Evolutionary conservation across 2,113 vertebrate species (phyloP), one percentile per base, ranked within the genome.

Genomic region (Cacatua alba): DNA sequence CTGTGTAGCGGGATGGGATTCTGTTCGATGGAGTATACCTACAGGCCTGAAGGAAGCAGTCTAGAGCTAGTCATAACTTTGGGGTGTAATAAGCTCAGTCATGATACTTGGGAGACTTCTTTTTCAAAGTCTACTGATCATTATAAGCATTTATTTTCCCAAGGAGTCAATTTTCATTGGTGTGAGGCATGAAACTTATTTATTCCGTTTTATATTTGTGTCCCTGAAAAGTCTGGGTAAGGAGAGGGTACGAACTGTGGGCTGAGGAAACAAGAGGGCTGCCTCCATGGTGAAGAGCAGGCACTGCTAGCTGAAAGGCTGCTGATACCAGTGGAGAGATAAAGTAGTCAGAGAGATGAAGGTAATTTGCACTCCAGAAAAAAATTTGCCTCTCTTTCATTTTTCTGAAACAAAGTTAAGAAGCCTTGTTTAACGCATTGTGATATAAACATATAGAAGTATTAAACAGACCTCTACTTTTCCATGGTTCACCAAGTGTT

Each of bases 401-500:
- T 69, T 92, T 57, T 70, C 13, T 46, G 39, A n/a, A 51, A 35
- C 41, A 41, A 41, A 41, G 8, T 17, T 43, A 57, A 63, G 59
- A 67, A 72, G 9, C 13, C 4, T 80, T 3, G 1, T 57, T 55
- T 74, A 62, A 17, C 1, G 9, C n/a, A 64, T 17, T 4, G 6
- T 64, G 23, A 83, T 51, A 33, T 21, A 88, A 79, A n/a, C 24
- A 18, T 4, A 20, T 5, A 39, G 43, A 77, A 35, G 5, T 76
- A 9, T 60, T 68, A 51, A 57, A 19, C 9, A 70, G 31, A 28
- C 1, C 8, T 71, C 11, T 71, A 6, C 19, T 60, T 89, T 82
- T 67, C 17, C 12, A 60, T 1, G 1, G n/a, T 57, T 57, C 1
- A 76, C 31, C 7, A 10, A 1, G 1, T 19, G 2, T 49, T 86